Evolutionary conservation across 2,797 vertebrate genomes (phyloP), one percentile per base, ranked within the genome.

Genomic region (Accipiter badius): DNA sequence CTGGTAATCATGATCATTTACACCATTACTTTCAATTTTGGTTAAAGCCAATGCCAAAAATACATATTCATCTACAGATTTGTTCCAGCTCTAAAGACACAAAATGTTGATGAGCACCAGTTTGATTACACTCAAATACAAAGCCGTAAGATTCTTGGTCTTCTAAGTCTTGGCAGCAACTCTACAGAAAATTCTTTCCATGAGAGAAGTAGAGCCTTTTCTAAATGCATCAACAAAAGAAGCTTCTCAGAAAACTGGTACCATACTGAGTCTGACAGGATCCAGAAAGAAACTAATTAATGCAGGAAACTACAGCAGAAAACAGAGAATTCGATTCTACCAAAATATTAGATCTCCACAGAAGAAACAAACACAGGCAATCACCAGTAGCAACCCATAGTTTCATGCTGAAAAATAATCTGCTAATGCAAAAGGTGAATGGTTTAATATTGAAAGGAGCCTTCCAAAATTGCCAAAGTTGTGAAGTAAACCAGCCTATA

Each of bases 201-300:
- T 62, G 39, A 65, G 86, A 87, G 28, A 35, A 90, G 33, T 42
- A 71, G n/a, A 82, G 76, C 14, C 19, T 86, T 87, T 85, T 71
- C 84, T 88, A 83, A 89, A 58, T 24, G 21, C 29, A 91, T 61
- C 79, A 89, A 91, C 44, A 70, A 86, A 89, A 91, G 35, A 62
- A 87, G 78, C 63, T 90, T 82, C 83, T 93, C 58, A 76, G 86
- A 94, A 90, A 50, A 69, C 42, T 81, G 57, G 7, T 77, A 82
- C 44, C 86, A 74, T n/a, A 89, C 39, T 6, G 52, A 87, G 59
- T 42, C 44, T 80, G 63, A 91, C 55, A 87, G 52, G 57, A 91
- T 92, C 44, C 74, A 92, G 63, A 61, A 93, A 66, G 67, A 92
- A 82, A 90, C 47, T 59, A 84, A 90, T 80, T 85, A 91, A 71